Evolutionary conservation across 2,113 vertebrate species (phyloP), one percentile per base, ranked within the genome.

Genomic region (Garra rufa): DNA sequence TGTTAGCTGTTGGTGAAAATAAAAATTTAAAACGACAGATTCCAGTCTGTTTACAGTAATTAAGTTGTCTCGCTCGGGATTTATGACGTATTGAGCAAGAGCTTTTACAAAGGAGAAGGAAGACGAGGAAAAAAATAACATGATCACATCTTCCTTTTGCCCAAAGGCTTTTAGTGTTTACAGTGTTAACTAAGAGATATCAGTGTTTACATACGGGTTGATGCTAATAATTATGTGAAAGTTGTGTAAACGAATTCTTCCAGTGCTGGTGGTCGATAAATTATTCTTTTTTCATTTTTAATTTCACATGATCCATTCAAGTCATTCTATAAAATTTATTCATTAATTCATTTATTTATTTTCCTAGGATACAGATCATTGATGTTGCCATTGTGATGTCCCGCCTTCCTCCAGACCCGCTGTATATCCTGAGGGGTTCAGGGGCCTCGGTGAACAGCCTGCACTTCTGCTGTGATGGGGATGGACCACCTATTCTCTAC

Each of bases 401-500:
- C 17, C 91, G 82, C 67, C 95, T 94, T 0, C 89, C 96, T 3
- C 98, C 97, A 0, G 93, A 95, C 46, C 98, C 98, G 3, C 87
- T 91, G 89, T 99, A 95, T 85, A 96, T 96, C 78, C 94, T 99
- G 46, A 94, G 98, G 88, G 98, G 98, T 1, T 85, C 95, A 0
- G 85, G 91, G 4, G 95, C 95, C 4, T 85, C 96, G 1, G 92
- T 99, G 63, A 96, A 97, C 50, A 80, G 96, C 0, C 93, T 99
- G 67, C 95, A 95, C 85, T 99, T 99, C 86, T 92, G 89, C 63
- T 95, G 94, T 59, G 74, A 46, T 3, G 82, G 82, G 30, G 88
- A 85, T 0, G 91, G 89, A 4, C 19, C 69, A 21, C 96, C 96
- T 0, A 24, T 96, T 13, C 95, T 99, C 46, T 96, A 96, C 90